Conservation (phyloP, 2,888 invertebrate genomes). For the Dolichopus griseipennis region DNA sequence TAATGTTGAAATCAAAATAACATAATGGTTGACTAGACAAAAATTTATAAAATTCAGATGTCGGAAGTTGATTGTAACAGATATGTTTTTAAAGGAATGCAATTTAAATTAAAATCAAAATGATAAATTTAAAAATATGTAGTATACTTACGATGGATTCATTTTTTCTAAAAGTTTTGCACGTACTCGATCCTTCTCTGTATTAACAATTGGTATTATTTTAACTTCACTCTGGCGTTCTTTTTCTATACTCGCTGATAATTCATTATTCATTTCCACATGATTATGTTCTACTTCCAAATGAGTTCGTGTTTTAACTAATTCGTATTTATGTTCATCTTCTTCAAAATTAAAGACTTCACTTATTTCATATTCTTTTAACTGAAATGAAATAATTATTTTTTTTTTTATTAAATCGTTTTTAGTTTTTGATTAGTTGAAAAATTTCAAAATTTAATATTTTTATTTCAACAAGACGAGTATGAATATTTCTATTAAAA, state of each 20-base stretch:
- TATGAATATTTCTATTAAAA: no score
- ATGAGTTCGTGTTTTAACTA: constrained; percentile 46
- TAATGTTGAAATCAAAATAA: no score
- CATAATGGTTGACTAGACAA: no score
- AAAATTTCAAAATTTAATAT: no score
- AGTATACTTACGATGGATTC: constrained; percentile 42
- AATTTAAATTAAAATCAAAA: constrained; percentile 8
- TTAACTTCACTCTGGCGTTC: constrained; percentile 61
- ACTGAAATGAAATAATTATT: constrained; percentile 42
- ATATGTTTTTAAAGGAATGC: no score
- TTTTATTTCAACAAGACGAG: no score
- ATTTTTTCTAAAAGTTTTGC: constrained; percentile 40
- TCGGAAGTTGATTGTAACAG: no score
- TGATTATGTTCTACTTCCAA: constrained; percentile 42
- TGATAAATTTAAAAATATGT: background rate
- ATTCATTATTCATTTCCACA: constrained; percentile 62
- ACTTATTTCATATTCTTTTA: constrained; percentile 78
- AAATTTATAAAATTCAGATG: no score
- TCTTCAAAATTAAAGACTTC: constrained; percentile 77
- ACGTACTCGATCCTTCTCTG: constrained; percentile 44
- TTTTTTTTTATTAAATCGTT: background rate
- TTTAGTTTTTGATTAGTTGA: background rate
- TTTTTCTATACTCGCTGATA: constrained; percentile 71
- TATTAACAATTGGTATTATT: constrained; percentile 39
- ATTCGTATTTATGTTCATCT: constrained; percentile 68